These are phyloP conservation scores for Siphlonurus alternatus DNA, from an alignment of 2,888 invertebrate species.

Conservation along the genomic window DNA sequence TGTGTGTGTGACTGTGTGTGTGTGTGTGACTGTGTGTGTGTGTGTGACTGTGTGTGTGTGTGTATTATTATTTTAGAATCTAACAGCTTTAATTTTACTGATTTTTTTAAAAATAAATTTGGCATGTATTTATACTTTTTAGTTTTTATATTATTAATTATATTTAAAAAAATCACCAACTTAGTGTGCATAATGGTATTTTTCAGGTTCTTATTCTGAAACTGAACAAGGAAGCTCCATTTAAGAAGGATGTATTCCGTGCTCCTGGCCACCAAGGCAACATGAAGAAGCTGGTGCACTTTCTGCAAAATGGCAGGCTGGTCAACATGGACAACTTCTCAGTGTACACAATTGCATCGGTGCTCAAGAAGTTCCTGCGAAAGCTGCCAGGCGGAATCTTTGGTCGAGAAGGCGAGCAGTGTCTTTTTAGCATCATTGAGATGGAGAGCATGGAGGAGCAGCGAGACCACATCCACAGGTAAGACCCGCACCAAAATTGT, in stretches of 20 bases:
- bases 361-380: constrained; percentile 91
- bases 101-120: too few relatives aligned
- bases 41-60: too few relatives aligned
- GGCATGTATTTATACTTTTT: constrained; percentile 3
- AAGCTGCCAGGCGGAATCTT: constrained; percentile 96
- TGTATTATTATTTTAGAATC: too few relatives aligned
- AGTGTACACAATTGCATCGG: constrained; percentile 95
- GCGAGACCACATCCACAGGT: constrained; percentile 85
- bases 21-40: too few relatives aligned
- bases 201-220: constrained; percentile 71
- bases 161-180: too few relatives aligned
- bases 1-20: too few relatives aligned
- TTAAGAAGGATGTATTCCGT: constrained; percentile 83
- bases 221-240: constrained; percentile 86
- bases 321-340: constrained; percentile 91
- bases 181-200: too few relatives aligned
- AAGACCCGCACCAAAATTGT: constrained; percentile 23
- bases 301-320: constrained; percentile 57
- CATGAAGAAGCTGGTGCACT: constrained; percentile 85
- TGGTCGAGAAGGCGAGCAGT: constrained; percentile 78
- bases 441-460: constrained; percentile 66
- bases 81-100: too few relatives aligned
- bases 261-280: constrained; percentile 91
- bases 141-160: too few relatives aligned
- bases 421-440: constrained; percentile 76